A percentile compares a stretch with the other conserved stretches of the same genome.
Evolutionary conservation across 1,140 invertebrate species (phyloP).

Genomic region (Chironomus tepperi): DNA sequence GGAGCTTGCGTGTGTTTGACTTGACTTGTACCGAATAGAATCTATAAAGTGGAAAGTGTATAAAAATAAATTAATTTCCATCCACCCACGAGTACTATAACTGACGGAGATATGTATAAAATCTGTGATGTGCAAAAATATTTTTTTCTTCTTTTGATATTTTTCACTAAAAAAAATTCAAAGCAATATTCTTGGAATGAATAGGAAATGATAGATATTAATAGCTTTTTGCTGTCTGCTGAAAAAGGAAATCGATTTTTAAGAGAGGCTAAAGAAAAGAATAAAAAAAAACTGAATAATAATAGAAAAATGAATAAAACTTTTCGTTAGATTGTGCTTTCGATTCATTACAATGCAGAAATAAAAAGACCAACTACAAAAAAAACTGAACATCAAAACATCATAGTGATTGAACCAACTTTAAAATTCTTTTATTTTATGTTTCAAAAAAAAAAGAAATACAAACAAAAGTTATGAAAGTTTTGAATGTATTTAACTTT

Average conservation of each 20-base stretch:
- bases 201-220: conserved; percentile 14
- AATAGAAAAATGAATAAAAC: too few relatives aligned
- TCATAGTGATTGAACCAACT: too few relatives aligned
- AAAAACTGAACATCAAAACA: too few relatives aligned
- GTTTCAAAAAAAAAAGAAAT: too few relatives aligned
- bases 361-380: not conserved
- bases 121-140: not conserved
- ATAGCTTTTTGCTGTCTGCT: not conserved
- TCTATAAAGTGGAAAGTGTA: not conserved
- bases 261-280: not conserved
- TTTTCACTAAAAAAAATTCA: not conserved
- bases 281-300: not conserved
- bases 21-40: not conserved
- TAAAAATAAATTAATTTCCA: conserved; percentile 10
- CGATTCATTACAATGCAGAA: not conserved
- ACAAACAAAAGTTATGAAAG: too few relatives aligned
- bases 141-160: not conserved
- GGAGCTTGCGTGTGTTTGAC: conserved; percentile 5
- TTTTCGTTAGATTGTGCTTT: too few relatives aligned
- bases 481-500: too few relatives aligned
- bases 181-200: not conserved
- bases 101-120: too few relatives aligned
- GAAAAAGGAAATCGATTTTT: conserved; percentile 14
- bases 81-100: not conserved
- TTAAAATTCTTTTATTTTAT: too few relatives aligned